Conservation (phyloP, 2,113 vertebrate species). For the Mobula hypostoma region DNA sequence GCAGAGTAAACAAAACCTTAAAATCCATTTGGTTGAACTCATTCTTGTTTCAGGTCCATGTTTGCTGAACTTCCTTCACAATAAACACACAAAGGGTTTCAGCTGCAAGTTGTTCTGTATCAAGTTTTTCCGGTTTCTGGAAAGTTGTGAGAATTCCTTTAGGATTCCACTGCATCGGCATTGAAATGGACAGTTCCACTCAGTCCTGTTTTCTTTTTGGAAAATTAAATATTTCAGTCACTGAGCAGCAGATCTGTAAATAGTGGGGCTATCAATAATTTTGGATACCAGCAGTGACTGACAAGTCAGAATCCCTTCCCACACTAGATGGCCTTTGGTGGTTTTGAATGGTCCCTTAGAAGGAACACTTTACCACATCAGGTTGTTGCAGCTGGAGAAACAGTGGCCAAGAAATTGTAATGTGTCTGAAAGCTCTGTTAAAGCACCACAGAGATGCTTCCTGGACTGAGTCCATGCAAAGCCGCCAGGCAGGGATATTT, state of each 20-base stretch:
- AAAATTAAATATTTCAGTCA: background rate
- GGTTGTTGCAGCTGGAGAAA: background rate
- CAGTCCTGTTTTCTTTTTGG: background rate
- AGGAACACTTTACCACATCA: background rate
- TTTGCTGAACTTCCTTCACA: constrained; percentile 6
- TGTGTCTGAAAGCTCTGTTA: too few species aligned
- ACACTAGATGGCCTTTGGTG: background rate
- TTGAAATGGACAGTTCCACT: background rate
- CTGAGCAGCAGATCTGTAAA: background rate
- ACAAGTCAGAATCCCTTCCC: background rate
- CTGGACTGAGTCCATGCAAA: too few species aligned
- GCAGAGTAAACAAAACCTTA: constrained; percentile 1
- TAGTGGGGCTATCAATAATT: background rate
- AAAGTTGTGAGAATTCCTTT: background rate
- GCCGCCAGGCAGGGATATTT: too few species aligned
- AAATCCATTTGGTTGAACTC: constrained; percentile 20
- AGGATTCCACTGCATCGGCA: background rate
- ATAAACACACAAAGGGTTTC: background rate
- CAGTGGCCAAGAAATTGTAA: background rate
- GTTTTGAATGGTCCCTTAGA: background rate
- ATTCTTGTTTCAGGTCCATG: background rate
- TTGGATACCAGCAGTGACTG: background rate
- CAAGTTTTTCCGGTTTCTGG: background rate
- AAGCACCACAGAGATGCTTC: too few species aligned
- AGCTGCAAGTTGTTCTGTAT: background rate